phyloP scores from a whole-genome alignment of 30 jellyfish, hydroid and myxozoan genomes.

The Nemopilema nomurai region DNA sequence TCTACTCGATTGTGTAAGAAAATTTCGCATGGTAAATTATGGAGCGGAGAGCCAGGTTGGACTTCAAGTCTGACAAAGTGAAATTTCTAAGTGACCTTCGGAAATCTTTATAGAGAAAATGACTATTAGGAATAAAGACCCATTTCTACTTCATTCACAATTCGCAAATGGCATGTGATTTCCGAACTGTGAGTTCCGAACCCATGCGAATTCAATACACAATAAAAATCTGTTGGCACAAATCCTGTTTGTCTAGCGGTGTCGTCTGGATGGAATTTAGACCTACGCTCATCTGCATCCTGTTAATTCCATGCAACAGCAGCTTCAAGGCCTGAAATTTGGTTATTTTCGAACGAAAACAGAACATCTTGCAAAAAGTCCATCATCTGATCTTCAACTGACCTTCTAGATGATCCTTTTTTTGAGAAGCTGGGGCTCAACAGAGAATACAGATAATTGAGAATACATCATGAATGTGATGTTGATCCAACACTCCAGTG shows the following conservation, averaged over 20 bases:
- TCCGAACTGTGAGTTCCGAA: too few relatives aligned
- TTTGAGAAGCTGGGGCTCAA: slow-evolving; percentile 16
- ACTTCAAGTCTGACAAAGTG: background rate
- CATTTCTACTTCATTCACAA: slow-evolving; percentile 62
- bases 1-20: background rate
- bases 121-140: slow-evolving; percentile 14
- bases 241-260: too few relatives aligned
- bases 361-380: slow-evolving; percentile 26
- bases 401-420: slow-evolving; percentile 19
- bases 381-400: slow-evolving; percentile 32
- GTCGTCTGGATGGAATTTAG: slow-evolving; percentile 9
- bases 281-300: slow-evolving; percentile 9
- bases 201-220: too few relatives aligned
- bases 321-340: slow-evolving; percentile 10
- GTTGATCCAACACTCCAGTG: too few relatives aligned
- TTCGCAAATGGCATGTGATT: too few relatives aligned
- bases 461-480: too few relatives aligned
- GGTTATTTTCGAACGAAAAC: slow-evolving; percentile 13
- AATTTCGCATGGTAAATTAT: background rate
- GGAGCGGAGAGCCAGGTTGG: background rate
- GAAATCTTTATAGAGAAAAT: background rate
- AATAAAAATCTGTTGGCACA: too few relatives aligned
- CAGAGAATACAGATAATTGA: slow-evolving; percentile 24
- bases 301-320: slow-evolving; percentile 21
- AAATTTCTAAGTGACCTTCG: background rate